Evolutionary conservation across 2,888 invertebrate species (phyloP).

Genomic region (Chirona hameri): DNA sequence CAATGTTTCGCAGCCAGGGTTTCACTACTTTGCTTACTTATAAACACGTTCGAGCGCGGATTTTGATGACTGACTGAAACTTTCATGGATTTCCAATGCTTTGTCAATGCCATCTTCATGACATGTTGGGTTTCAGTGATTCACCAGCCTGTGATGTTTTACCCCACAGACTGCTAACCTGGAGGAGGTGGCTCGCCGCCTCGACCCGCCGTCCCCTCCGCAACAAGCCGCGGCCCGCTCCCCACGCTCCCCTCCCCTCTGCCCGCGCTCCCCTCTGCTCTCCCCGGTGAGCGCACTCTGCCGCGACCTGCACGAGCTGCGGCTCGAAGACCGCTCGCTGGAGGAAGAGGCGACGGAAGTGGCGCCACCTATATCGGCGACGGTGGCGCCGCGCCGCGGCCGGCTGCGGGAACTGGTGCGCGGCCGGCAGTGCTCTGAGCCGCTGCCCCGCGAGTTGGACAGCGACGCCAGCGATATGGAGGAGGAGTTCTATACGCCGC

Average conservation of each 20-base stretch:
- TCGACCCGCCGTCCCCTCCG: neutral
- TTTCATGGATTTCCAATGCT: no score
- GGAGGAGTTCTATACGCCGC: conserved; percentile 13
- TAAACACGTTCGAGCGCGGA: no score
- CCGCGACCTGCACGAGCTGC: conserved; percentile 22
- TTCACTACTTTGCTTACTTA: no score
- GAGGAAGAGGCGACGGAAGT: neutral
- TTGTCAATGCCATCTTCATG: neutral
- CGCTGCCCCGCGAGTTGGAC: neutral
- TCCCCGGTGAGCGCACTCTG: conserved; percentile 2
- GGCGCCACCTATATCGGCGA: neutral
- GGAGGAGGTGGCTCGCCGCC: neutral
- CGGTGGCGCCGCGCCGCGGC: neutral
- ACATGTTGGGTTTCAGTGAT: neutral
- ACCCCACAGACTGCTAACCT: neutral
- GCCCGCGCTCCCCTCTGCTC: neutral
- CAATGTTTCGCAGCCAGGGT: no score
- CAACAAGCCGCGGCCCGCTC: no score
- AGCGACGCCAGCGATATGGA: neutral
- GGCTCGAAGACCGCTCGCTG: neutral
- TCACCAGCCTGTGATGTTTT: neutral
- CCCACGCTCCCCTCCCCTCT: neutral
- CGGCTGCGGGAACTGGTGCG: conserved; percentile 11
- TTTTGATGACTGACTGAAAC: no score
- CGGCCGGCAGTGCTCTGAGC: neutral